phyloP scores from a whole-genome alignment of 2,888 invertebrate genomes.

The Theretra japonica region DNA sequence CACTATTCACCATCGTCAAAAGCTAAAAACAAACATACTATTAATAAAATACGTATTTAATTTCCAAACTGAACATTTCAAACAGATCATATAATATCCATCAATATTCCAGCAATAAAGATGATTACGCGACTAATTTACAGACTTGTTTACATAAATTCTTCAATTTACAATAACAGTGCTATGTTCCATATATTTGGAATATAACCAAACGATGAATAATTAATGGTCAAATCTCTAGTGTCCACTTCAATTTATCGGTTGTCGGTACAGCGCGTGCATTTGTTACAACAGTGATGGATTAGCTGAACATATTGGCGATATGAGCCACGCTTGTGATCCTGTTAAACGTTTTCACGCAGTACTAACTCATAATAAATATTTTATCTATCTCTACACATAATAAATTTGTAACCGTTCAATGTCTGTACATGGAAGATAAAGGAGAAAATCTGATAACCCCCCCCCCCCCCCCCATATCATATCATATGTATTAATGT shows the following conservation, averaged over 20 bases:
- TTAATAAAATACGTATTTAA: too few species aligned
- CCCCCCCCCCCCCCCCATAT: too few species aligned
- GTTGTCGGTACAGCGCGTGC: conserved; percentile 12
- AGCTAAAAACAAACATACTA: too few species aligned
- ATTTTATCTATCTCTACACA: too few species aligned
- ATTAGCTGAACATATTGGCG: conserved; percentile 6
- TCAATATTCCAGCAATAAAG: not conserved
- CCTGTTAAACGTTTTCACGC: not conserved
- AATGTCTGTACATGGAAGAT: too few species aligned
- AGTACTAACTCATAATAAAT: too few species aligned
- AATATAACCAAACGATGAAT: conserved; percentile 14
- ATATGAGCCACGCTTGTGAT: not conserved
- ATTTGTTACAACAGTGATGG: conserved; percentile 27
- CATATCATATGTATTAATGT: too few species aligned
- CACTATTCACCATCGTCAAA: too few species aligned
- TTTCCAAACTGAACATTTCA: not conserved
- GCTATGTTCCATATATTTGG: not conserved
- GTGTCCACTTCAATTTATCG: conserved; percentile 21
- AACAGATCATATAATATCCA: not conserved
- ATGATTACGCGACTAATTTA: not conserved
- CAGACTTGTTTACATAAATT: not conserved
- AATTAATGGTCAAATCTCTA: conserved; percentile 20
- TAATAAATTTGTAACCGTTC: too few species aligned
- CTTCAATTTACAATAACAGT: not conserved
- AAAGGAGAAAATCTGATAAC: too few species aligned